Conservation (phyloP, 2,113 vertebrate species). For the Pterocles burchelli region DNA sequence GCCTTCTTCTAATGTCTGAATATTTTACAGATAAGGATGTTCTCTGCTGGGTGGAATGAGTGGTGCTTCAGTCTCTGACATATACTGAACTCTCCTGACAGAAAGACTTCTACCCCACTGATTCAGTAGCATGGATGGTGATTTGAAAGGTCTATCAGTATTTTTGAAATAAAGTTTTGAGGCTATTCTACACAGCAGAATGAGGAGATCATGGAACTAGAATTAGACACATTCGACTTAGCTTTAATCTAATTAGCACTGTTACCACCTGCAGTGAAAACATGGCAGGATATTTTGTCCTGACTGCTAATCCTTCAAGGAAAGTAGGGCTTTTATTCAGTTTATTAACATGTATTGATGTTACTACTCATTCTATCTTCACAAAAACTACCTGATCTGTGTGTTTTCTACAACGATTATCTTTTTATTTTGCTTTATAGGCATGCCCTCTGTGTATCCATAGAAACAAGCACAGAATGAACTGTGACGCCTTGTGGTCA, state of each 20-base stretch:
- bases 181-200: neutral
- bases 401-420: neutral
- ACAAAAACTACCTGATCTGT: neutral
- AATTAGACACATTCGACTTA: neutral
- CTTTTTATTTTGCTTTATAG: neutral
- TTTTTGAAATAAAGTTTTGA: neutral
- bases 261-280: neutral
- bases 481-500: neutral
- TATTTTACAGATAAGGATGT: neutral
- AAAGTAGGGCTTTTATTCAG: neutral
- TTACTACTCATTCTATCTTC: neutral
- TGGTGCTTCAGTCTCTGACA: neutral
- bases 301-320: neutral
- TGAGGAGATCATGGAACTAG: neutral
- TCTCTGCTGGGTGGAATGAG: neutral
- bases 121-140: neutral
- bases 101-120: neutral
- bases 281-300: neutral
- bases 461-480: constrained; percentile 16
- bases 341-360: neutral
- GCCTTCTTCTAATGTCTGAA: neutral
- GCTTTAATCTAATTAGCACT: neutral
- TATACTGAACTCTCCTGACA: neutral
- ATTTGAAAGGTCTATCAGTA: neutral
- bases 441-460: neutral